Evolutionary conservation across 2,113 vertebrate species (phyloP).

Genomic region (Otolemur garnettii): DNA sequence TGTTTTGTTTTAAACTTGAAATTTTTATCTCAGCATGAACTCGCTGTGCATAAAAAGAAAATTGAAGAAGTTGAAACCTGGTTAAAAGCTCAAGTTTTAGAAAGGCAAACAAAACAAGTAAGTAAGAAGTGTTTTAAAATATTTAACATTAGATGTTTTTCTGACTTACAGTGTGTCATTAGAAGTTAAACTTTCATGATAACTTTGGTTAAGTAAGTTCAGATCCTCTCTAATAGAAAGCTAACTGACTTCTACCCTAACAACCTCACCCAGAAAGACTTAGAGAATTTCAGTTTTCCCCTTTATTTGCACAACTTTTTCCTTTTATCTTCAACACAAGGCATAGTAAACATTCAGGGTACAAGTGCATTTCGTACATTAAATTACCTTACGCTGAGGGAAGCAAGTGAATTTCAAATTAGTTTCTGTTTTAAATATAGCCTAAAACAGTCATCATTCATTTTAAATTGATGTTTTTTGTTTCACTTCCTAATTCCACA

Average conservation of each 20-base stretch:
- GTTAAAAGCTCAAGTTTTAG: conserved; percentile 89
- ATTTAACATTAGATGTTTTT: background rate
- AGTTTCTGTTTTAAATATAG: conserved; percentile 49
- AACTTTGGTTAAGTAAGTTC: background rate
- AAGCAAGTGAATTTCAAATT: conserved; percentile 49
- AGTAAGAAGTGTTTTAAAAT: conserved; percentile 49
- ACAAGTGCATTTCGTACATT: background rate
- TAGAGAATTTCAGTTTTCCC: background rate
- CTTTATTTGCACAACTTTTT: background rate
- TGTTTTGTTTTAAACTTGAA: conserved; percentile 58
- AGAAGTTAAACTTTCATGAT: background rate
- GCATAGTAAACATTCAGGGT: background rate
- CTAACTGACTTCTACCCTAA: background rate
- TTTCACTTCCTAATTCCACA: conserved; percentile 71
- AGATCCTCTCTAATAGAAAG: background rate
- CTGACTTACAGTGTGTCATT: background rate
- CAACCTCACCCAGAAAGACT: background rate
- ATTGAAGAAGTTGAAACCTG: conserved; percentile 96
- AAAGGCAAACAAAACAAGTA: conserved; percentile 89
- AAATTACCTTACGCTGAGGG: conserved; percentile 14
- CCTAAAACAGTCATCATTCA: conserved; percentile 31
- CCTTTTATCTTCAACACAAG: background rate
- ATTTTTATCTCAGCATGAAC: conserved; percentile 88
- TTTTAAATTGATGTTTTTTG: conserved; percentile 53
- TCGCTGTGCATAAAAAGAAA: conserved; percentile 98